Conservation (phyloP, 2,113 vertebrate species). For the Cochlearius cochlearius region DNA sequence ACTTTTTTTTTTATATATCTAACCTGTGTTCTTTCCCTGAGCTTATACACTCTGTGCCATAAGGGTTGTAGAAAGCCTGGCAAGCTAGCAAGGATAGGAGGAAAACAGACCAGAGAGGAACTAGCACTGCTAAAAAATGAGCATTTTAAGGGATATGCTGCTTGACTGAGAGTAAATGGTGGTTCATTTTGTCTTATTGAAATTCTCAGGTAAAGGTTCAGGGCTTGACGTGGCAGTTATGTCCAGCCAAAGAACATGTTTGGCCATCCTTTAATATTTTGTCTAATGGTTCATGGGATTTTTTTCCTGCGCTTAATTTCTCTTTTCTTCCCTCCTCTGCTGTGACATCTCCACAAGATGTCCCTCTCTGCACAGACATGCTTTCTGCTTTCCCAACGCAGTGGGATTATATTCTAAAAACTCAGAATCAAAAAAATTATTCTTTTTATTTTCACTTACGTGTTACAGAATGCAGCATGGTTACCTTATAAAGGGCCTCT, state of each 20-base stretch:
- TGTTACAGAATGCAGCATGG: not conserved
- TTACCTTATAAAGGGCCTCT: not conserved
- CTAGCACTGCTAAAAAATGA: not conserved
- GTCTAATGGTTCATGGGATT: not conserved
- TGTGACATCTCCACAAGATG: constrained; percentile 53
- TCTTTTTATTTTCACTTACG: not conserved
- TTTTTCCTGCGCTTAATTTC: not conserved
- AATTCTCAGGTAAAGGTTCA: not conserved
- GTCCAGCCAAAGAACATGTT: not conserved
- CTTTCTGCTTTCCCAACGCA: not conserved
- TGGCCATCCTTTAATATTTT: not conserved
- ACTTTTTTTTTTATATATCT: not conserved
- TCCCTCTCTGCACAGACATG: not conserved
- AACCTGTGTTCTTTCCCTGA: not conserved
- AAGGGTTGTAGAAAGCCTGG: not conserved
- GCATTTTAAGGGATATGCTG: not conserved
- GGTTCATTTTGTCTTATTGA: not conserved
- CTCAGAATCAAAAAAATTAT: not conserved
- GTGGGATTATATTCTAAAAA: not conserved
- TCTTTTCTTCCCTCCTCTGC: not conserved
- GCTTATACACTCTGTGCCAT: not conserved
- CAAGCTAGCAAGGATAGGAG: not conserved
- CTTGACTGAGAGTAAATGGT: not conserved
- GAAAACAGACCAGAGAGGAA: not conserved
- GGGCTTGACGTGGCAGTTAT: not conserved